Evolutionary conservation across 2,797 vertebrate genomes (phyloP).

Genomic region (Acrocephalus scirpaceus): DNA sequence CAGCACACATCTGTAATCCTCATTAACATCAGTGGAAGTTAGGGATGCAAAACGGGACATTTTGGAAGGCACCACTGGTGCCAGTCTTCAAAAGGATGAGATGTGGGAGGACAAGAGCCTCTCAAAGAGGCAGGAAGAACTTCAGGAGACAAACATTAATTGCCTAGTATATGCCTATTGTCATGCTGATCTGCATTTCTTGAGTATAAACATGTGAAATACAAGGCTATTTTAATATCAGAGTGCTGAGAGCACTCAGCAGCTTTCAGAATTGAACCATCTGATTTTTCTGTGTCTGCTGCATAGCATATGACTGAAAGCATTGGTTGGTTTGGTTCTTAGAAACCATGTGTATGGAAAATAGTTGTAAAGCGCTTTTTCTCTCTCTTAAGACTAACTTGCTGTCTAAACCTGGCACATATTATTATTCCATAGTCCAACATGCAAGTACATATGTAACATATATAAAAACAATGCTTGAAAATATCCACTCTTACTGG

Average conservation of each 20-base stretch:
- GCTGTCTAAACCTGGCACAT: not conserved
- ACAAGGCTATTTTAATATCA: not conserved
- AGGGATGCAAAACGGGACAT: conserved; percentile 11
- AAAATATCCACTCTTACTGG: not conserved
- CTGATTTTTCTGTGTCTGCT: not conserved
- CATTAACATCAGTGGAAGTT: conserved; percentile 3
- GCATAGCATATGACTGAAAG: not conserved
- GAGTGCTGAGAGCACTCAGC: not conserved
- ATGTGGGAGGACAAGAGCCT: not conserved
- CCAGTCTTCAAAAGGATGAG: not conserved
- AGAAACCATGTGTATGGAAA: not conserved
- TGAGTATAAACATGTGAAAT: not conserved
- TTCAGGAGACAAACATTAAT: not conserved
- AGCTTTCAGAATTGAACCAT: not conserved
- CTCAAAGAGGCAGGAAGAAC: not conserved
- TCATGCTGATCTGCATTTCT: not conserved
- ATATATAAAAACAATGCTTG: not conserved
- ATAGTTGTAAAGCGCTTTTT: not conserved
- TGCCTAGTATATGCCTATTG: not conserved
- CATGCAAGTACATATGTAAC: not conserved
- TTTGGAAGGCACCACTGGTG: not conserved
- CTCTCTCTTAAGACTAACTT: not conserved
- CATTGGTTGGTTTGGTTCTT: not conserved
- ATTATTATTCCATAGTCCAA: not conserved
- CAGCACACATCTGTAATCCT: not conserved